Evolutionary conservation across 2,888 invertebrate species (phyloP).

Genomic region (Sinelater perroti): DNA sequence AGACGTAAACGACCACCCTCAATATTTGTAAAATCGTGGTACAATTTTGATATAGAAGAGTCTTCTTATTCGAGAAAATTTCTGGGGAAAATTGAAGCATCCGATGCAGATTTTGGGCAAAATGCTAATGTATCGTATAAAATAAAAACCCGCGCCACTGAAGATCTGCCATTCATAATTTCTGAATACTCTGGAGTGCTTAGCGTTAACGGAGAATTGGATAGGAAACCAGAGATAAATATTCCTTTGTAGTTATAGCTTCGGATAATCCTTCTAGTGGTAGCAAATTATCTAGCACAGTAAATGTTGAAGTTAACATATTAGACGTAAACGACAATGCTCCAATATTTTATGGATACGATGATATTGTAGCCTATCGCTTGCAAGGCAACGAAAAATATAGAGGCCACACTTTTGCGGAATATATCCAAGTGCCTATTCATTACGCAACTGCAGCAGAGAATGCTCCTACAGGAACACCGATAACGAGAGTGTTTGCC

Average conservation of each 20-base stretch:
- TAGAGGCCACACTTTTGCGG: constrained; percentile 65
- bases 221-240: constrained; percentile 75
- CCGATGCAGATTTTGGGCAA: constrained; percentile 80
- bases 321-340: constrained; percentile 86
- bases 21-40: constrained; percentile 82
- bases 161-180: constrained; percentile 73
- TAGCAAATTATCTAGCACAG: constrained; percentile 72
- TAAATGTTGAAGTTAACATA: constrained; percentile 82
- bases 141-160: constrained; percentile 62
- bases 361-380: constrained; percentile 65
- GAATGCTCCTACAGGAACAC: constrained; percentile 77
- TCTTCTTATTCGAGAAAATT: constrained; percentile 76
- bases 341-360: constrained; percentile 81
- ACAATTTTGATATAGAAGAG: constrained; percentile 83
- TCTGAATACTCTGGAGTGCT: constrained; percentile 74
- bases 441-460: constrained; percentile 81
- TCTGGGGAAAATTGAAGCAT: constrained; percentile 79
- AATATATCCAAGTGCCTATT: constrained; percentile 70
- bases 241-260: constrained; percentile 76
- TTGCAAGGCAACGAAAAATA: constrained; percentile 63
- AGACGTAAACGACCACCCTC: constrained; percentile 86
- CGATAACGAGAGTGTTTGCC: constrained; percentile 79
- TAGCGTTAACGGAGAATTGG: constrained; percentile 78
- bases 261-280: constrained; percentile 71
- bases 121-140: constrained; percentile 82